These are phyloP conservation scores for Spodoptera littoralis DNA, from an alignment of 2,888 invertebrate species.

Conservation along the genomic window DNA sequence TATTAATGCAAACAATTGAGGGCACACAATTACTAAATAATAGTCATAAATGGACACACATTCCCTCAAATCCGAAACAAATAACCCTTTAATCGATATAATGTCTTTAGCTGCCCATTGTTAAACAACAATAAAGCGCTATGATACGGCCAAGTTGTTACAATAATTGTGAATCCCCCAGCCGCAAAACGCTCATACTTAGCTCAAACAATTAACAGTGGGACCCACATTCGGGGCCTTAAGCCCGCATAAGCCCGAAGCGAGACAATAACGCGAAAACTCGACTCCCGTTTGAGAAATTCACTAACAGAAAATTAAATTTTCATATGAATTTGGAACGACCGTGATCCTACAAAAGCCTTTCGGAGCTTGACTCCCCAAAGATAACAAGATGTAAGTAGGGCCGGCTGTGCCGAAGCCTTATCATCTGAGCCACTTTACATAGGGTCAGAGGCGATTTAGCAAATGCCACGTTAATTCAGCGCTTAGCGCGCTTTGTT, in stretches of 20 bases:
- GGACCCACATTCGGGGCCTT: conserved; percentile 77
- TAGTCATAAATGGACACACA: conserved; percentile 31
- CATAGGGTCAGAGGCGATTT: conserved; percentile 80
- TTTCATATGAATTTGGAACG: conserved; percentile 84
- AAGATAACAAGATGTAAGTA: conserved; percentile 84
- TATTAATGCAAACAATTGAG: conserved; percentile 7
- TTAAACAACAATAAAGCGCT: conserved; percentile 75
- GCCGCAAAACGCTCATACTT: conserved; percentile 81
- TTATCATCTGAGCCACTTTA: conserved; percentile 79
- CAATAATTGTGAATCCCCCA: conserved; percentile 80
- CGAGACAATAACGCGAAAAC: conserved; percentile 83
- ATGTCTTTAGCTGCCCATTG: conserved; percentile 69
- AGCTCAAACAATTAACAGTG: conserved; percentile 85
- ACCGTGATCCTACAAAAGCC: conserved; percentile 82
- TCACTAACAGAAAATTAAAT: conserved; percentile 86
- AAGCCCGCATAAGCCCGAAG: conserved; percentile 83
- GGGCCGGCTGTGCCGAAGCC: conserved; percentile 74
- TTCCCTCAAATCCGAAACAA: conserved; percentile 61
- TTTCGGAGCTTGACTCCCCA: conserved; percentile 74
- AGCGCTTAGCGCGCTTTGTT: conserved; percentile 81
- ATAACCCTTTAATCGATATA: conserved; percentile 66
- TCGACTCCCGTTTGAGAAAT: conserved; percentile 80
- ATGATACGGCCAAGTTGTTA: conserved; percentile 80
- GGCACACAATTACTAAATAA: conserved; percentile 13
- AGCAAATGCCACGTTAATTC: conserved; percentile 80